Base-by-base conservation (phyloP, 2,113 vertebrate species). In the Vidua macroura region DNA sequence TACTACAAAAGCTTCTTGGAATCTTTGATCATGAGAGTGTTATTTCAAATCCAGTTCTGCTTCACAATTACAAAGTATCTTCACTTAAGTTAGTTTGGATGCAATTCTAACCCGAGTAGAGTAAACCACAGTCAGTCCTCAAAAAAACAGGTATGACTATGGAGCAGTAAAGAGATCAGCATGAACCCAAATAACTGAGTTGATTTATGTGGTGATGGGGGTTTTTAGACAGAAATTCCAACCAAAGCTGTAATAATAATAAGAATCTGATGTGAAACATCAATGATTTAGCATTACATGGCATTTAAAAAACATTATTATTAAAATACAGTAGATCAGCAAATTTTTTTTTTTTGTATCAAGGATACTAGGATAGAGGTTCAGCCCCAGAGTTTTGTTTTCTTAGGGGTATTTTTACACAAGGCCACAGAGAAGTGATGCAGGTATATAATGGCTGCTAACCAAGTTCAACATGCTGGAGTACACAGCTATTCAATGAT, bases 11-110 rank as follows among this genome's bases (percentile, higher is more conserved):
- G 91, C 69, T 91, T 91, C 84, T 83, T 78, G 35, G 83, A 75
- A 89, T 91, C 95, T 96, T 95, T 96, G 95, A 96, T 95, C 94
- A 80, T 89, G 81, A 89, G 86, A 95, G 92, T 43, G 53, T 85
- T 91, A 87, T 53, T 96, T 96, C 66, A 83, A 93, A 95, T 95
- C 62, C 81, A 91, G 86, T 91, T 95, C 84, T 95, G 41, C 77
- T 87, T 84, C 1, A 4, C 66, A 64, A 79, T 89, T 95, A 93
- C n/a, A 30, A 83, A 90, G 46, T 46, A 28, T 68, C 66, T 89
- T 93, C 30, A 82, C 77, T 84, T 66, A 91, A 92, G 83, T 83
- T 79, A 82, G 46, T 89, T 88, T 95, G 81, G 66, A 91, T 85
- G 81, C 74, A 91, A 15, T 84, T 95, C 58, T 55, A 82, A 74